Percentiles rank a stretch among this genome's conserved stretches.
These are phyloP conservation scores for Montipora cactus DNA, from an alignment of 64 coral and sea anemone genomes.

Conservation along the genomic window DNA sequence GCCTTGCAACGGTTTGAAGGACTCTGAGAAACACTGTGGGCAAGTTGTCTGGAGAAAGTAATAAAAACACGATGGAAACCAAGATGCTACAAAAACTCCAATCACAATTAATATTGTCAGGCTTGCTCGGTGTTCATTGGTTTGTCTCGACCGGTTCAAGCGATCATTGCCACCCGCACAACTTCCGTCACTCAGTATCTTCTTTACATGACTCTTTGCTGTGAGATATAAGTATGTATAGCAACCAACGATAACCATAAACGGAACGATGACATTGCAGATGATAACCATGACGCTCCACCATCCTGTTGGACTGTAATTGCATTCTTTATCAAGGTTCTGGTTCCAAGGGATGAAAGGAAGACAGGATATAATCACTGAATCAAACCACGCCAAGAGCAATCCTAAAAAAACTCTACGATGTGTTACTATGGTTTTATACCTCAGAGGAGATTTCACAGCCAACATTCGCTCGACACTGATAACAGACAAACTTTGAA, in stretches of 20 bases:
- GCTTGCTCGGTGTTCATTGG: conserved; percentile 81
- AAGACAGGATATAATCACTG: conserved; percentile 56
- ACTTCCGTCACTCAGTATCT: conserved; percentile 55
- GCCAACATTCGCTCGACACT: conserved; percentile 87
- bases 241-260: conserved; percentile 73
- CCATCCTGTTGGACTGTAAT: conserved; percentile 66
- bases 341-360: conserved; percentile 67
- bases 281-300: conserved; percentile 96
- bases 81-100: conserved; percentile 81
- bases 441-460: conserved; percentile 77
- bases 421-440: conserved; percentile 69
- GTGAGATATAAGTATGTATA: conserved; percentile 85
- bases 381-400: conserved; percentile 73
- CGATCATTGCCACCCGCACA: not conserved
- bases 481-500: conserved; percentile 85
- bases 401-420: conserved; percentile 66
- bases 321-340: too few relatives aligned
- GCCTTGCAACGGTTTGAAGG: conserved; percentile 55
- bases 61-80: conserved; percentile 91
- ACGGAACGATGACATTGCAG: conserved; percentile 83
- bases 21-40: conserved; percentile 66
- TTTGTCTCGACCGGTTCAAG: conserved; percentile 54
- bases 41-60: conserved; percentile 86
- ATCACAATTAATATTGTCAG: conserved; percentile 94
- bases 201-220: conserved; percentile 67